phyloP scores from a whole-genome alignment of 2,888 invertebrate species.

The Aleiodes testaceus region DNA sequence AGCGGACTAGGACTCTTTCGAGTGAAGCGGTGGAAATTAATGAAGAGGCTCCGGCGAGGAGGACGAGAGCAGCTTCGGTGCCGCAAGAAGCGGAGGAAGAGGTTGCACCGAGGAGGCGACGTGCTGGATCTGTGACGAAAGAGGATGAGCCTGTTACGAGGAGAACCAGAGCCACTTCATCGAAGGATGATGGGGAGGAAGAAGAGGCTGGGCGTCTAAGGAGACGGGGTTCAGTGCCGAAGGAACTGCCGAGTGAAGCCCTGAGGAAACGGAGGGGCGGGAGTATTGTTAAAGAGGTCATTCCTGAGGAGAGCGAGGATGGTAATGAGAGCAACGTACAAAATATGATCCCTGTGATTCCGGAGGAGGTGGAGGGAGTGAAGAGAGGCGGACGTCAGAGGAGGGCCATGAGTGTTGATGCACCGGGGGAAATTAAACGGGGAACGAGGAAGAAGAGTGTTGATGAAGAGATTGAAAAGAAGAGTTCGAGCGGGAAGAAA shows the following conservation, averaged over 20 bases:
- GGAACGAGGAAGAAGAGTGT: neutral
- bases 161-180: conserved; percentile 49
- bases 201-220: conserved; percentile 22
- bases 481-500: conserved; percentile 41
- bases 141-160: conserved; percentile 12
- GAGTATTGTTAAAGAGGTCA: conserved; percentile 56
- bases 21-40: neutral
- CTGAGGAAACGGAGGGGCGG: conserved; percentile 46
- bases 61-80: conserved; percentile 29
- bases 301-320: conserved; percentile 52
- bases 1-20: neutral
- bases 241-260: conserved; percentile 50
- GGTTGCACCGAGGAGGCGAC: neutral
- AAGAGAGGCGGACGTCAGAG: conserved; percentile 44
- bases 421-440: conserved; percentile 50
- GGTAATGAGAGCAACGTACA: conserved; percentile 48
- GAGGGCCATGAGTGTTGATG: conserved; percentile 63
- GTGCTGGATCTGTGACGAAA: conserved; percentile 44
- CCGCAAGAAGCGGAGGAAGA: conserved; percentile 38
- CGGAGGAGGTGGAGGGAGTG: conserved; percentile 53
- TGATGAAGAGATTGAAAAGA: conserved; percentile 3
- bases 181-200: conserved; percentile 45
- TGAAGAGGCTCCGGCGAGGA: neutral
- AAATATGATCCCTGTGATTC: conserved; percentile 59
- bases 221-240: conserved; percentile 62